Percentiles rank a stretch among this genome's conserved stretches.
phyloP scores from a whole-genome alignment of 1,140 invertebrate species.

The Diachasmimorpha longicaudata region DNA sequence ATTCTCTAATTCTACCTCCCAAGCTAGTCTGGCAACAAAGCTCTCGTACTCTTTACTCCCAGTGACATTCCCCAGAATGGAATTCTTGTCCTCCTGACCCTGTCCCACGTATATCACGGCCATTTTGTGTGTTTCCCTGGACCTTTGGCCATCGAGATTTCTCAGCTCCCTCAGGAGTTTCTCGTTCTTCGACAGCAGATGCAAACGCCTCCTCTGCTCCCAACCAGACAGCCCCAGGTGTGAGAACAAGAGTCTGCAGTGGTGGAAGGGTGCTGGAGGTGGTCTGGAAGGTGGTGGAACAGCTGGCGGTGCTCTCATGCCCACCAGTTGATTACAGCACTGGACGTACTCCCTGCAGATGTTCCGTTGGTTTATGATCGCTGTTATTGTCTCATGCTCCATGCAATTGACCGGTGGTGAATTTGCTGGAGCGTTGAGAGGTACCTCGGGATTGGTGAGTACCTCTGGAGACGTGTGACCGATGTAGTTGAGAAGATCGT shows the following conservation, averaged over 20 bases:
- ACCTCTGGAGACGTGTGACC: constrained; percentile 93
- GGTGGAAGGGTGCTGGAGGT: constrained; percentile 74
- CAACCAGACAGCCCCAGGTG: constrained; percentile 90
- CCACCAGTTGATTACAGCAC: constrained; percentile 58
- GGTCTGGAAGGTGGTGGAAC: constrained; percentile 49
- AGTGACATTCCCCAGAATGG: constrained; percentile 75
- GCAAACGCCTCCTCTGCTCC: constrained; percentile 84
- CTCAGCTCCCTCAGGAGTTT: constrained; percentile 88
- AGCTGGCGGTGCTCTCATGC: constrained; percentile 47
- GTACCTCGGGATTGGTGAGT: constrained; percentile 71
- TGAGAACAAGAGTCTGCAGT: constrained; percentile 86
- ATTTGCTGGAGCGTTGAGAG: constrained; percentile 75
- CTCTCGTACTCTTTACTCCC: constrained; percentile 93
- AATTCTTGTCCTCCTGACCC: constrained; percentile 96
- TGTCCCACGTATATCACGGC: constrained; percentile 97
- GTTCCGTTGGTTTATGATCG: constrained; percentile 80
- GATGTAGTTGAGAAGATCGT: constrained; percentile 90
- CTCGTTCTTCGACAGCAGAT: constrained; percentile 89
- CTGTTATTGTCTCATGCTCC: constrained; percentile 85
- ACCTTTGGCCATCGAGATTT: constrained; percentile 89
- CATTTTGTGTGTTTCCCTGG: constrained; percentile 97
- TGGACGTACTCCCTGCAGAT: constrained; percentile 75
- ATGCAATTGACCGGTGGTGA: constrained; percentile 72
- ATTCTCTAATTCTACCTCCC: constrained; percentile 94
- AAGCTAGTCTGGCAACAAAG: constrained; percentile 93